Conservation (phyloP, 1,140 invertebrate genomes). For the Holcopasites calliopsidis region DNA sequence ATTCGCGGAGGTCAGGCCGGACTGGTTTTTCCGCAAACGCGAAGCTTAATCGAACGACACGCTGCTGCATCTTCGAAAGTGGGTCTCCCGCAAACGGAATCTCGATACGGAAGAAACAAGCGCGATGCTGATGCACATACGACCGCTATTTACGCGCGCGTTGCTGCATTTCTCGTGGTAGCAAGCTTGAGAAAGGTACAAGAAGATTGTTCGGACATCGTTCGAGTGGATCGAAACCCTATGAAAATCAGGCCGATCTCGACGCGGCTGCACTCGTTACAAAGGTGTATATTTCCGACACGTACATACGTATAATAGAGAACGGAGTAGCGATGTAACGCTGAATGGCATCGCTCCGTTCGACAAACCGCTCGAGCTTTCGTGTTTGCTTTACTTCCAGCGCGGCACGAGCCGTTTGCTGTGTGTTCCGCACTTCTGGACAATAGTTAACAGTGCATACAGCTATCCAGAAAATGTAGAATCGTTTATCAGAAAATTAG, state of each 20-base stretch:
- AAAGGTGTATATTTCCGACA: neutral
- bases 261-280: neutral
- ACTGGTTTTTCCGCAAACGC: neutral
- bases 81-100: slow-evolving; percentile 39
- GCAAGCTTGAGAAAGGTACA: too few species aligned
- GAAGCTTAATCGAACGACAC: slow-evolving; percentile 33
- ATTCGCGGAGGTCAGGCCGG: slow-evolving; percentile 13
- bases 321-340: neutral
- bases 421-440: too few species aligned
- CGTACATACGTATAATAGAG: neutral
- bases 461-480: too few species aligned
- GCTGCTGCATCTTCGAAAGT: neutral
- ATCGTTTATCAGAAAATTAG: neutral
- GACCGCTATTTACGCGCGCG: slow-evolving; percentile 35
- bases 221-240: too few species aligned
- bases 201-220: neutral
- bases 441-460: too few species aligned
- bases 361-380: too few species aligned
- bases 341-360: neutral
- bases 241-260: too few species aligned
- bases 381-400: neutral
- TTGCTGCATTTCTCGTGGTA: neutral
- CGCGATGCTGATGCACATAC: neutral
- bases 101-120: slow-evolving; percentile 19
- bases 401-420: neutral